Conservation (phyloP, 2,888 invertebrate genomes). For the Dryadula phaetusa region DNA sequence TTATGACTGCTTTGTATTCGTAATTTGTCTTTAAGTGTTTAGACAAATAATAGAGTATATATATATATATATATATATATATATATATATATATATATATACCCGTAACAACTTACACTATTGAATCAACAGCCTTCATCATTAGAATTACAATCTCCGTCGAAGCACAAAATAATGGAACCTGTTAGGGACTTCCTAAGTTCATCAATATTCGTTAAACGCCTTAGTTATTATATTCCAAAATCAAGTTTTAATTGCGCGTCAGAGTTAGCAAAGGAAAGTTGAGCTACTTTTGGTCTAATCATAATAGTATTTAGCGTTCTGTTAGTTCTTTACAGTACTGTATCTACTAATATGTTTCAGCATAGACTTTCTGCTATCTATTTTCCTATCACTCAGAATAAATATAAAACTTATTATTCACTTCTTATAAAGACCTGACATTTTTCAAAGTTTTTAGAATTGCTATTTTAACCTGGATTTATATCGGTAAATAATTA, state of each 20-base stretch:
- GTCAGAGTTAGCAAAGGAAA: slow-evolving; percentile 21
- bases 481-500: too few species aligned
- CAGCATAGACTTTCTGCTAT: background rate
- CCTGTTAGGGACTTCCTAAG: background rate
- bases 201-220: slow-evolving; percentile 26
- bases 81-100: too few species aligned
- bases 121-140: background rate
- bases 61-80: too few species aligned
- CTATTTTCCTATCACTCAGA: too few species aligned
- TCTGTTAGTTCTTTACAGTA: too few species aligned
- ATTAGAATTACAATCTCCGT: background rate
- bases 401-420: too few species aligned
- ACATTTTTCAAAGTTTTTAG: too few species aligned
- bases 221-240: slow-evolving; percentile 12
- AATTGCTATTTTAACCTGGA: too few species aligned
- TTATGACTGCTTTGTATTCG: too few species aligned
- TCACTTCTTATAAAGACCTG: too few species aligned
- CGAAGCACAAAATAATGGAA: background rate
- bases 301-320: slow-evolving; percentile 20
- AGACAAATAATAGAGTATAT: too few species aligned
- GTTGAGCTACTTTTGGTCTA: slow-evolving; percentile 17
- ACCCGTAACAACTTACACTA: background rate
- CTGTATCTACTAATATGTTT: slow-evolving; percentile 10
- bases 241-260: slow-evolving; percentile 33
- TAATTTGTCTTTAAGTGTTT: too few species aligned